These are phyloP conservation scores for Parascotia fuliginaria DNA, from an alignment of 2,888 invertebrate species.

Conservation along the genomic window DNA sequence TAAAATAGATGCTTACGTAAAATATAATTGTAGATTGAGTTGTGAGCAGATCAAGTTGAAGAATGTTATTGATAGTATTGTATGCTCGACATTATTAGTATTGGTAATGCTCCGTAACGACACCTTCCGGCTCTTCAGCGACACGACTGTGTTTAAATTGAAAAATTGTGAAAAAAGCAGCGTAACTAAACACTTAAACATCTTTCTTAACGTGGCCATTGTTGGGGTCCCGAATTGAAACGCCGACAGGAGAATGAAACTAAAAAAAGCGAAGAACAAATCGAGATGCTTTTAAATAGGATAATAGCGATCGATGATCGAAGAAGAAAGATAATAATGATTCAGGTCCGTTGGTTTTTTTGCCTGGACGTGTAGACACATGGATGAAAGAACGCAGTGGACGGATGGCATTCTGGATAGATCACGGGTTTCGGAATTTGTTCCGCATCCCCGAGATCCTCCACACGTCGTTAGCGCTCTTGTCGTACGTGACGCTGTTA, in stretches of 20 bases:
- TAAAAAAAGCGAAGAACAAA: slow-evolving; percentile 79
- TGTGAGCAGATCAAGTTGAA: slow-evolving; percentile 47
- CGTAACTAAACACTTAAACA: slow-evolving; percentile 85
- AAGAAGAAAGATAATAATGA: slow-evolving; percentile 83
- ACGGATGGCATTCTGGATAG: slow-evolving; percentile 73
- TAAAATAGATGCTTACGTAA: slow-evolving; percentile 49
- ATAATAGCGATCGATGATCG: slow-evolving; percentile 85
- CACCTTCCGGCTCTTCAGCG: slow-evolving; percentile 83
- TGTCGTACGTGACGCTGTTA: slow-evolving; percentile 76
- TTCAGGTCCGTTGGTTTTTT: slow-evolving; percentile 77
- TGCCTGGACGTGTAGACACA: slow-evolving; percentile 64
- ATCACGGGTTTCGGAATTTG: slow-evolving; percentile 76
- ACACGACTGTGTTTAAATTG: slow-evolving; percentile 82
- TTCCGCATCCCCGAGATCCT: slow-evolving; percentile 82
- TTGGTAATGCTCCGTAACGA: slow-evolving; percentile 78
- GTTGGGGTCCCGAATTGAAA: slow-evolving; percentile 78
- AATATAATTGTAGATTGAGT: slow-evolving; percentile 44
- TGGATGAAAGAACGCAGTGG: slow-evolving; percentile 67
- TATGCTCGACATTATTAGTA: slow-evolving; percentile 68
- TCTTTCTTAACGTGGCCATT: slow-evolving; percentile 83
- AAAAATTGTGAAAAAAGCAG: slow-evolving; percentile 82
- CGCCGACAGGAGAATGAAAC: slow-evolving; percentile 75
- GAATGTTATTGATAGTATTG: slow-evolving; percentile 54
- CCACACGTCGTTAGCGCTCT: slow-evolving; percentile 82
- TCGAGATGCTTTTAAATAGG: slow-evolving; percentile 84